A percentile compares a stretch with the other conserved stretches of the same genome.
These are phyloP conservation scores for Pogonocherus hispidulus DNA, from an alignment of 2,888 invertebrate species.

Conservation along the genomic window DNA sequence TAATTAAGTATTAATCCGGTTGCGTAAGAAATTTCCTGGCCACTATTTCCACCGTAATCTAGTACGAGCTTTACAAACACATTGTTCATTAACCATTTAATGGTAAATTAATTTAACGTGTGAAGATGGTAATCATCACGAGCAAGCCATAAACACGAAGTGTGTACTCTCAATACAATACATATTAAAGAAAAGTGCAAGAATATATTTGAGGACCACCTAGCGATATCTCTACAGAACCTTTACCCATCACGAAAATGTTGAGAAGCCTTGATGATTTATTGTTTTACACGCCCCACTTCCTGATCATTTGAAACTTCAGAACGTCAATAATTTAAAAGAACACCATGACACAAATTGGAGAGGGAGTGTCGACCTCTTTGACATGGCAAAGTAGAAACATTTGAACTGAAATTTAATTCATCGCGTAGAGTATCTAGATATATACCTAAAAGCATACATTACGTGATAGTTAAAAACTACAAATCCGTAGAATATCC, in stretches of 20 bases:
- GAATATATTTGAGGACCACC: constrained; percentile 37
- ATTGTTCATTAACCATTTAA: neutral
- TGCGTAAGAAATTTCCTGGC: too few species aligned
- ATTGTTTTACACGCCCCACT: constrained; percentile 49
- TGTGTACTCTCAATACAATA: constrained; percentile 20
- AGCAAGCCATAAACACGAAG: constrained; percentile 15
- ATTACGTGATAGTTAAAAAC: too few species aligned
- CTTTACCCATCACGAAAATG: constrained; percentile 54
- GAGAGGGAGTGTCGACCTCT: neutral
- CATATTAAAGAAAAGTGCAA: constrained; percentile 25
- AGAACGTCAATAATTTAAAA: constrained; percentile 38
- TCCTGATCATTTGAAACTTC: constrained; percentile 42
- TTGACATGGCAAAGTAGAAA: too few species aligned
- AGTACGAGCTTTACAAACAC: neutral
- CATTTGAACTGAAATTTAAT: too few species aligned
- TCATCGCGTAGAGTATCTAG: too few species aligned
- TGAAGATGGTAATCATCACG: constrained; percentile 10
- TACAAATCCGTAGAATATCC: too few species aligned
- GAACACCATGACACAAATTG: constrained; percentile 1
- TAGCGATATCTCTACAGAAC: constrained; percentile 56
- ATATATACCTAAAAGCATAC: too few species aligned
- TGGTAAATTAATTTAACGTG: constrained; percentile 24
- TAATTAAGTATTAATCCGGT: too few species aligned
- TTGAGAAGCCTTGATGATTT: constrained; percentile 53
- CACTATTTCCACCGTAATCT: too few species aligned